A percentile compares a stretch with the other conserved stretches of the same genome.
These are phyloP conservation scores for Carcharodon carcharias DNA, from an alignment of 2,797 vertebrate genomes.

Conservation along the genomic window DNA sequence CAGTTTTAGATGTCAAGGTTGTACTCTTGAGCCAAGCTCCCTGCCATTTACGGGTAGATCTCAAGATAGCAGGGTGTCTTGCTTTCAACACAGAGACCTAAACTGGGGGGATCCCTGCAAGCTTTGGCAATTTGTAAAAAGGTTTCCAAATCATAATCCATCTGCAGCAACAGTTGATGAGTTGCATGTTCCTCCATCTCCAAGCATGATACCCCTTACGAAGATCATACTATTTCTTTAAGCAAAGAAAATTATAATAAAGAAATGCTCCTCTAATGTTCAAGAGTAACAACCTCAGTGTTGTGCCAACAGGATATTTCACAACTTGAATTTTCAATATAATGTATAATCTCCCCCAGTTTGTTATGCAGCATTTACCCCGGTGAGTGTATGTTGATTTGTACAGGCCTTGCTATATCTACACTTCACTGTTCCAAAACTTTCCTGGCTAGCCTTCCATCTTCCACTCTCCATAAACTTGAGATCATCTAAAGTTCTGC, in stretches of 20 bases:
- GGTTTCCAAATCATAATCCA: background rate
- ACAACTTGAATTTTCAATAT: background rate
- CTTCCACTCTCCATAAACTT: background rate
- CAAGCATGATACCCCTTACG: background rate
- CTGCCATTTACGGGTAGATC: background rate
- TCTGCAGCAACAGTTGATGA: background rate
- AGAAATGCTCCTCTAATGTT: background rate
- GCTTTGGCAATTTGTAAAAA: background rate
- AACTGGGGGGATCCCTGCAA: too few species aligned
- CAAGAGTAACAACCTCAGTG: background rate
- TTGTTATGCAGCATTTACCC: background rate
- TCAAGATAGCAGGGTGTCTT: background rate
- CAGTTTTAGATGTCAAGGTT: background rate
- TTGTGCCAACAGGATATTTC: background rate
- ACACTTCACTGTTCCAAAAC: background rate
- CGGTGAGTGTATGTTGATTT: background rate
- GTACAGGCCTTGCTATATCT: background rate
- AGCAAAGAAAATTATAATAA: background rate
- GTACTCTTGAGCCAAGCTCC: background rate
- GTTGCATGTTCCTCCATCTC: background rate
- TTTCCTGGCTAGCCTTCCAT: background rate
- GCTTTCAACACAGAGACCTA: too few species aligned
- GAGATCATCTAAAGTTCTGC: background rate
- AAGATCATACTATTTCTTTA: background rate
- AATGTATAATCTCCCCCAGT: background rate